Evolutionary conservation across 1,140 invertebrate genomes (phyloP), one percentile per base, ranked within the genome.

Genomic region (Bathynomus jamesi): DNA sequence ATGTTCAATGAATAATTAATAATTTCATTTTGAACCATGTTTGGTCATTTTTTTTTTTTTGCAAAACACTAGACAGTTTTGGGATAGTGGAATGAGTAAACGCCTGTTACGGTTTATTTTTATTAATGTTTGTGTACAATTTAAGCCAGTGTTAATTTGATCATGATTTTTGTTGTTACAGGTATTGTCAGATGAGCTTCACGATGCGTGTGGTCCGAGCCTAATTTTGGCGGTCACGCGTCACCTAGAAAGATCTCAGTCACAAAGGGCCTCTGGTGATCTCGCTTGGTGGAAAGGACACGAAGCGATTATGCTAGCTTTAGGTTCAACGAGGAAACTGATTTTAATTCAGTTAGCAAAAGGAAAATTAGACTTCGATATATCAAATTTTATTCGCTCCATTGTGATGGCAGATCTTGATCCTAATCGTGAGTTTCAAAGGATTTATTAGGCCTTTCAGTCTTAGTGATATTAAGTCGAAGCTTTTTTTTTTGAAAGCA

Each of bases 271-370:
- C 24, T 78, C 82, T 4, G 83, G 84, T n/a, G 85, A 85, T 78
- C 82, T 82, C 7, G 83, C 86, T 71, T 89, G 87, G 85, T 93
- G 91, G 91, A 91, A 92, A 80, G 82, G 40, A 1, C 88, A 89
- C 65, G 91, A 93, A 81, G 86, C 90, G 0, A 88, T 87, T 69
- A 86, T 93, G 81, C 82, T 89, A 64, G 88, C 89, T 2, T 81
- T 91, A 0, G 74, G 76, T 17, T 72, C 71, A 17, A 71, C 76
- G 13, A 30, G 74, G 4, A 76, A 76, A 28, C 67, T 86, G 11
- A 82, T 91, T 17, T 80, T 89, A 3, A 85, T 87, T 40, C 84
- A 85, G 61, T 82, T 86, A 13, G 80, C 84, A 73, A 78, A 82
- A 67, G 84, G 84, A 32, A 82, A 82, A 67, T 79, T 87, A 7